phyloP scores from a whole-genome alignment of 2,888 invertebrate species.

The Tribolium freemani region DNA sequence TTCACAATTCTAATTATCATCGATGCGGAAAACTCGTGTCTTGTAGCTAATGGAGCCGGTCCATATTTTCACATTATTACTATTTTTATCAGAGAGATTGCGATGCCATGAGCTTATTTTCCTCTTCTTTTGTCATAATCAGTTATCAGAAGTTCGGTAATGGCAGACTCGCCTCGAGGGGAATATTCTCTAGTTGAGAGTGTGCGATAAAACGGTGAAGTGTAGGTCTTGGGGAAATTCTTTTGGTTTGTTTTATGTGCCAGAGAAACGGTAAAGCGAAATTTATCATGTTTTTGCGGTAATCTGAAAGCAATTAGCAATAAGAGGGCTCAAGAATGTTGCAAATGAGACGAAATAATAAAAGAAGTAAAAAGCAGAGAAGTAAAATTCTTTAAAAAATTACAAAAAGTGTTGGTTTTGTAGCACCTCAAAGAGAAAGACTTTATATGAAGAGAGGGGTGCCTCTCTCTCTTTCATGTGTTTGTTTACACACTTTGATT shows the following conservation, averaged over 20 bases:
- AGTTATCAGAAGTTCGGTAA: constrained; percentile 22
- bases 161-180: not conserved
- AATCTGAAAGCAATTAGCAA: not conserved
- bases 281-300: not conserved
- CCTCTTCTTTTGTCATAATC: constrained; percentile 4
- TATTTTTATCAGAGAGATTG: not conserved
- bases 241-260: not conserved
- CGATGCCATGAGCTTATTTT: constrained; percentile 1
- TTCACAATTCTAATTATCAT: constrained; percentile 16
- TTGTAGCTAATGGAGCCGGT: constrained; percentile 10
- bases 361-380: no score
- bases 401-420: no score
- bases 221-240: not conserved
- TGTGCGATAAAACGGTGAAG: not conserved
- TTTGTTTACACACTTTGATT: no score
- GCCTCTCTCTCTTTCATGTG: no score
- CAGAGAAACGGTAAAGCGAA: not conserved
- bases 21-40: constrained; percentile 12
- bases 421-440: no score
- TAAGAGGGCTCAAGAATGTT: not conserved
- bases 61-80: constrained; percentile 20
- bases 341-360: no score
- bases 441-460: no score
- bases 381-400: no score
- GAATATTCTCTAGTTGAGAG: not conserved